Evolutionary conservation across 2,113 vertebrate species (phyloP).

Genomic region (Thryonomys swinderianus): DNA sequence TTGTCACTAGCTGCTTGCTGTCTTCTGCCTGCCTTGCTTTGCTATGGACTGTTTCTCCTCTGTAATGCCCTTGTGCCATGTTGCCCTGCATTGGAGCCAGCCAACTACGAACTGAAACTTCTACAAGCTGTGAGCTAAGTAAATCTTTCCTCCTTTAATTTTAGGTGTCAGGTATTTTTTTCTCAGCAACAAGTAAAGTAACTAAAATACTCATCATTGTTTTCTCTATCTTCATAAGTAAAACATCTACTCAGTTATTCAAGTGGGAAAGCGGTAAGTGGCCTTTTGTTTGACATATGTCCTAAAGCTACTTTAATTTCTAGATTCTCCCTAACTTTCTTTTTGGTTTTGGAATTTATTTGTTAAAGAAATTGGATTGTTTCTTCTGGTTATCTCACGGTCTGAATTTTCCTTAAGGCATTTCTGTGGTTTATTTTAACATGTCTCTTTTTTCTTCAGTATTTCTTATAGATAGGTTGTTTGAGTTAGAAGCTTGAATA

Average conservation of each 20-base stretch:
- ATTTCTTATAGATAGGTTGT: neutral
- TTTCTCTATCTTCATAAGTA: neutral
- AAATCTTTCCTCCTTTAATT: neutral
- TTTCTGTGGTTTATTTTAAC: neutral
- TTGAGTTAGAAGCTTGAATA: neutral
- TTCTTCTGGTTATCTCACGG: neutral
- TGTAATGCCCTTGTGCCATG: neutral
- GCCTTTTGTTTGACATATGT: neutral
- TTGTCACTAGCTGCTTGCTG: neutral
- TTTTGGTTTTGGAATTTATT: neutral
- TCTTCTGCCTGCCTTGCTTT: neutral
- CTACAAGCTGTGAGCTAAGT: neutral
- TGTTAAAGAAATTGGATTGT: conserved; percentile 40
- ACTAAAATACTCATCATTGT: neutral
- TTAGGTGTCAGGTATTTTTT: neutral
- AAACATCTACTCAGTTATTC: neutral
- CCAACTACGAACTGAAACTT: neutral
- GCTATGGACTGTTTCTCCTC: neutral
- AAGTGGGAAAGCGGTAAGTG: neutral
- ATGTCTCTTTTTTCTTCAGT: neutral
- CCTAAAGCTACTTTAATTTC: conserved; percentile 15
- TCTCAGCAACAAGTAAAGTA: neutral
- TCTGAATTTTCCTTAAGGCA: neutral
- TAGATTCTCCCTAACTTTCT: neutral
- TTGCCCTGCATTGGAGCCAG: neutral